Conservation (phyloP, 1,140 invertebrate species). For the Thalassaphorura encarpata region DNA sequence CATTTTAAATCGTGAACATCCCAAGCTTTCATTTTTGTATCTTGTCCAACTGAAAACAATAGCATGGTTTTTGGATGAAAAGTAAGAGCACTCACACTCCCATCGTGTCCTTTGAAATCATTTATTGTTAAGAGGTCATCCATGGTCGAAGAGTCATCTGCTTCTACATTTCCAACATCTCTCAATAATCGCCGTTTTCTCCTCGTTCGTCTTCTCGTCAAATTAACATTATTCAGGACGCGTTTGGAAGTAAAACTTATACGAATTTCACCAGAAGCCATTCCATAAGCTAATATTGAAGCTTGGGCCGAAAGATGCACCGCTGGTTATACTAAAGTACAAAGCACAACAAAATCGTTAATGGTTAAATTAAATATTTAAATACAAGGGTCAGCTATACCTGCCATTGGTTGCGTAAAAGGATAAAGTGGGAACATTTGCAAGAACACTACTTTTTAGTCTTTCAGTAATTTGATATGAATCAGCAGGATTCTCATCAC, state of each 20-base stretch:
- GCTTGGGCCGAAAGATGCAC: conserved; percentile 20
- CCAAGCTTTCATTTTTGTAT: conserved; percentile 64
- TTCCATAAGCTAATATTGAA: conserved; percentile 24
- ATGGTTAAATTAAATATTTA: no score
- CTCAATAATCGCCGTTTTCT: no score
- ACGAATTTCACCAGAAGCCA: conserved; percentile 15
- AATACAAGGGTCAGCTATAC: no score
- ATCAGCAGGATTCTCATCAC: no score
- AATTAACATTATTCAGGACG: not conserved
- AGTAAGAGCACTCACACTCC: conserved; percentile 19
- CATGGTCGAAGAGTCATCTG: not conserved
- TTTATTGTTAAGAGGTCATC: not conserved
- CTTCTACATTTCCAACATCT: conserved; percentile 4
- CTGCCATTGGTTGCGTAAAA: conserved; percentile 18
- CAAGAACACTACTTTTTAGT: conserved; percentile 5
- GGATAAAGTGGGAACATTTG: conserved; percentile 12
- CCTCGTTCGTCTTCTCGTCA: no score
- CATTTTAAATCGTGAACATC: conserved; percentile 47
- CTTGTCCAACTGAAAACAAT: conserved; percentile 48
- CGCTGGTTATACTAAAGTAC: conserved; percentile 6
- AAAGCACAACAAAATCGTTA: not conserved
- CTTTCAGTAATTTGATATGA: conserved; percentile 4
- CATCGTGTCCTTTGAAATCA: conserved; percentile 21
- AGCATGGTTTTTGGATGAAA: conserved; percentile 30
- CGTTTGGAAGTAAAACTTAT: conserved; percentile 5